Evolutionary conservation across 2,113 vertebrate genomes (phyloP), one percentile per base, ranked within the genome.

Genomic region (Globicephala melas): DNA sequence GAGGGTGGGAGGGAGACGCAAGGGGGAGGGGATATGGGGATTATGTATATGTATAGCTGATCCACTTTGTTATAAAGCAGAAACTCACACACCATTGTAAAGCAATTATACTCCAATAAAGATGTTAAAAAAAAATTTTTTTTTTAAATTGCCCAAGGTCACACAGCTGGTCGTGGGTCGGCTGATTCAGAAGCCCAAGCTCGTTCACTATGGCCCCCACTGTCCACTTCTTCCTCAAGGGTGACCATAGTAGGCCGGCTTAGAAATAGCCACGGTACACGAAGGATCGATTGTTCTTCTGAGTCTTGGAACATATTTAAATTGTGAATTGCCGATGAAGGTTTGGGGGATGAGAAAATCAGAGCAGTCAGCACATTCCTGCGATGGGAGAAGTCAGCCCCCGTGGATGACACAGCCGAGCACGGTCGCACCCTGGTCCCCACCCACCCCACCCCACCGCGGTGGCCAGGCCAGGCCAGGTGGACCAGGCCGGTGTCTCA

Each of bases 301-400:
- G 31, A 28, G 33, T 10, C 63, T 10, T 1, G 36, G 60, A 44
- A 62, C 62, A 6, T 33, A n/a, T 6, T 71, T 53, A 28, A 14
- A 44, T 25, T 14, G 15, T 14, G 65, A 88, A 31, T 28, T 28
- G 60, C 88, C 15, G 12, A 0, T 2, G 76, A 87, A 82, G 89
- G 95, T 93, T 95, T 94, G 81, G 96, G 98, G 98, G 96, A 93
- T 81, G 70, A 89, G 62, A 38, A 68, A 89, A 79, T 92, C 93
- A 94, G 60, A 97, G 55, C 33, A n/a, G 96, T 95, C 92, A 96
- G 98, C 95, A 97, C 98, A 97, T 98, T 98, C 94, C 86, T 89
- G 41, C 73, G 63, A 97, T 88, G 89, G 89, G 88, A 96, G 77
- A 95, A n/a, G 91, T 55, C 92, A 71, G 90, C 96, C 91, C 96